phyloP scores from a whole-genome alignment of 2,113 vertebrate species.

The Cacatua alba region DNA sequence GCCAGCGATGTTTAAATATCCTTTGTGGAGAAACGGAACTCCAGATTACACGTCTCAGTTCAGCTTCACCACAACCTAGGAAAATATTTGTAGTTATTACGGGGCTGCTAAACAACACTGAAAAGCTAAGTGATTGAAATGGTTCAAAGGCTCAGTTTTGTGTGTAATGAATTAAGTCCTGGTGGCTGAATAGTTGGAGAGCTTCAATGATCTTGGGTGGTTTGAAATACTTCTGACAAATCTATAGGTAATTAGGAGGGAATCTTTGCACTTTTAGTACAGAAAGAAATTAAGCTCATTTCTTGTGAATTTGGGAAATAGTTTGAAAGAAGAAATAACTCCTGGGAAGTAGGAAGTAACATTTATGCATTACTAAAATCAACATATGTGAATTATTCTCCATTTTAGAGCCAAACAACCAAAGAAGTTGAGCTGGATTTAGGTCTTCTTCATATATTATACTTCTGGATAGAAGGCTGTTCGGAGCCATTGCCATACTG shows the following conservation, averaged over 20 bases:
- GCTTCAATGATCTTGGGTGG: neutral
- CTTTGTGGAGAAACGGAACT: conserved; percentile 31
- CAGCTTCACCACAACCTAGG: neutral
- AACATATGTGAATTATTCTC: neutral
- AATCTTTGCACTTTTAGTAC: neutral
- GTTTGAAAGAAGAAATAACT: conserved; percentile 10
- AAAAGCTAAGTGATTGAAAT: conserved; percentile 44
- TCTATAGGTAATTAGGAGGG: neutral
- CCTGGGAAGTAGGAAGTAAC: neutral
- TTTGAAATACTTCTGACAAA: neutral
- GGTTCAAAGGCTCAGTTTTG: neutral
- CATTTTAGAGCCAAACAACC: neutral
- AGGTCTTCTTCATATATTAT: neutral
- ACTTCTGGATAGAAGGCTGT: neutral
- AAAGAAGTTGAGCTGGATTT: neutral
- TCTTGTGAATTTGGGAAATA: neutral
- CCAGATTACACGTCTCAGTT: neutral
- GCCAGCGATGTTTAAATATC: neutral
- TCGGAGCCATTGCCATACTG: neutral
- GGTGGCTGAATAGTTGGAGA: neutral
- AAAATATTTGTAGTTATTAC: conserved; percentile 24
- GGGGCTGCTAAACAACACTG: conserved; percentile 22
- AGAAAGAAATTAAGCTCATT: neutral
- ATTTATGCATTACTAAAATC: conserved; percentile 33
- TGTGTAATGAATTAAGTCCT: conserved; percentile 7